phyloP scores from a whole-genome alignment of 2,888 invertebrate genomes.

The Mystacides longicornis region DNA sequence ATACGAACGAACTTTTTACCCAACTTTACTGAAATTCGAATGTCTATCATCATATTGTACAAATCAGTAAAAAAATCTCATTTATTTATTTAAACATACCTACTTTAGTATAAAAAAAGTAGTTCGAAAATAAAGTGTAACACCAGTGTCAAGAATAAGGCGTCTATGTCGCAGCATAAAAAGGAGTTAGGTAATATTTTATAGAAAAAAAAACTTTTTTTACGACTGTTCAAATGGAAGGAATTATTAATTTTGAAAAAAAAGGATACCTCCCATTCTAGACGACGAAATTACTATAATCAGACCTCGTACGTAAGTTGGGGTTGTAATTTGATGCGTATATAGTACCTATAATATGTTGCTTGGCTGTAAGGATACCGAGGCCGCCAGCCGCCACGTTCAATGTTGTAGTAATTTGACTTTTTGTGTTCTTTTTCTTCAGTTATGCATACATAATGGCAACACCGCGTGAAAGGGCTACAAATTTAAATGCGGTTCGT shows the following conservation, averaged over 20 bases:
- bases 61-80: too few species aligned
- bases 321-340: neutral
- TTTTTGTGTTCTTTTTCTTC: neutral
- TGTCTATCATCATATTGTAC: too few species aligned
- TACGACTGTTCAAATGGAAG: neutral
- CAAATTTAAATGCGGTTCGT: too few species aligned
- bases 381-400: too few species aligned
- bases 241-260: neutral
- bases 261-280: conserved; percentile 5
- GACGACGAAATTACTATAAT: conserved; percentile 18
- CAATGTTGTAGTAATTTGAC: neutral
- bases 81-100: too few species aligned
- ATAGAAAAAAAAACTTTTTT: neutral
- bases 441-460: neutral
- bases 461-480: too few species aligned
- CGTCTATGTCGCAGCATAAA: neutral
- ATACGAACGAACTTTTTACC: too few species aligned
- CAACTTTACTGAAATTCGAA: too few species aligned
- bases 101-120: neutral
- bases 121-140: neutral
- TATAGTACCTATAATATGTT: neutral
- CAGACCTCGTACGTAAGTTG: conserved; percentile 2
- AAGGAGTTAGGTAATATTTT: neutral
- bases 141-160: neutral
- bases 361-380: too few species aligned